Percentiles rank a stretch among this genome's conserved stretches.
These are phyloP conservation scores for Leptinotarsa rubiginosa DNA, from an alignment of 2,888 invertebrate species.

Conservation along the genomic window DNA sequence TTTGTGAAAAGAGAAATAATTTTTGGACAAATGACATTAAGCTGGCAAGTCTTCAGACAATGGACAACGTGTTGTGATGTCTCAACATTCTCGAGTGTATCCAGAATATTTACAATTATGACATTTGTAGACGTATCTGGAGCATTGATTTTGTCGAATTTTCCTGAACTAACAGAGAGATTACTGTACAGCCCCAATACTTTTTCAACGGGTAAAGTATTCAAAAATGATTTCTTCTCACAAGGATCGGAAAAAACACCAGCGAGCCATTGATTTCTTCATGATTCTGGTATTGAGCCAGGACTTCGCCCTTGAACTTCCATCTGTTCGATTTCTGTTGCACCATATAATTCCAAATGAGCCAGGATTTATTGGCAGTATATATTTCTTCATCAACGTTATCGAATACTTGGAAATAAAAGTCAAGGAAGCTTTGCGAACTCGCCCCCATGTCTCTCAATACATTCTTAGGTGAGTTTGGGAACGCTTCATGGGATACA, in stretches of 20 bases:
- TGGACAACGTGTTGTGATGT: background rate
- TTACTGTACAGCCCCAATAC: slow-evolving; percentile 4
- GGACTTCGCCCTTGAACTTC: slow-evolving; percentile 1
- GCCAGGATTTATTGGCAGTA: background rate
- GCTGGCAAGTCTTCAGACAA: slow-evolving; percentile 14
- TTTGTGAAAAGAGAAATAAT: no score
- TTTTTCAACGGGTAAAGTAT: background rate
- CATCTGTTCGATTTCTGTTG: slow-evolving; percentile 3
- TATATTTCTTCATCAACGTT: background rate
- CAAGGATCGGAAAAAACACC: slow-evolving; percentile 5
- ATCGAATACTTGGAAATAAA: slow-evolving; percentile 14
- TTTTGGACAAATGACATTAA: background rate
- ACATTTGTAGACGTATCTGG: background rate
- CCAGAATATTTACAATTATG: background rate
- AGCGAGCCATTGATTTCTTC: background rate
- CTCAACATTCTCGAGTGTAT: background rate
- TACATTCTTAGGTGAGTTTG: slow-evolving; percentile 4
- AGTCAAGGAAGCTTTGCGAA: slow-evolving; percentile 10
- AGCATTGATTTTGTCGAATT: background rate
- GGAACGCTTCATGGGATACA: slow-evolving; percentile 4
- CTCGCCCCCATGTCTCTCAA: slow-evolving; percentile 12
- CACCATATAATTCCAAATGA: slow-evolving; percentile 13
- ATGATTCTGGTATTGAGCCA: slow-evolving; percentile 6
- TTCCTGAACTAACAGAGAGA: background rate
- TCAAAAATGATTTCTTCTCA: slow-evolving; percentile 6